These are phyloP conservation scores for Callyntrura sp. DNA, from an alignment of 2,888 invertebrate species.

Conservation along the genomic window DNA sequence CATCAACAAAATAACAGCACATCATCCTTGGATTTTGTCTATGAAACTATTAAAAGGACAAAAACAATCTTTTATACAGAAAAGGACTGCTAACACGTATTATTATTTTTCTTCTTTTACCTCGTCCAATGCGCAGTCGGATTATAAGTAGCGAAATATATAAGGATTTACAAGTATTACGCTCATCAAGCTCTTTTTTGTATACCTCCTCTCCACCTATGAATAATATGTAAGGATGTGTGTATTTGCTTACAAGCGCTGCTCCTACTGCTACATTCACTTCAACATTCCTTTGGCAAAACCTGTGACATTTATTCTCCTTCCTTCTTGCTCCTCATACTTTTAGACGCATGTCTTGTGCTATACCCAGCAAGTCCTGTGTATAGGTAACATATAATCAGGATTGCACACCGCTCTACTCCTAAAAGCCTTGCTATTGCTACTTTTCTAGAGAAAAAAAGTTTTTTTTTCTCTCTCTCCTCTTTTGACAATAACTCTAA, in stretches of 20 bases:
- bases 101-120: neutral
- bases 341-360: constrained; percentile 8
- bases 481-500: constrained; percentile 64
- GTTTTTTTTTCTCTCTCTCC: constrained; percentile 48
- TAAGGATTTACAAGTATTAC: no score
- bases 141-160: no score
- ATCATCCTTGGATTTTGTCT: constrained; percentile 22
- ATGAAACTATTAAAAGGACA: constrained; percentile 54
- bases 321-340: neutral
- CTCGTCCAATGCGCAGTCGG: no score
- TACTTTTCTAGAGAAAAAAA: constrained; percentile 26
- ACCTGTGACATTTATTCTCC: constrained; percentile 63
- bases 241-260: neutral
- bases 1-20: constrained; percentile 31
- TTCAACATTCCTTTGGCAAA: constrained; percentile 51
- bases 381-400: constrained; percentile 3
- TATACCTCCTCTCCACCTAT: no score
- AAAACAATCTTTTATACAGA: constrained; percentile 53
- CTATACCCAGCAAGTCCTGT: constrained; percentile 38
- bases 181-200: no score
- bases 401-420: neutral
- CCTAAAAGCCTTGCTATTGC: neutral
- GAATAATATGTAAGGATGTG: neutral
- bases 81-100: constrained; percentile 34
- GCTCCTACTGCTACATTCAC: neutral